Percentiles rank a stretch among this genome's conserved stretches.
Conservation (phyloP, 2,113 vertebrate species). For the Ailurus styani region DNA sequence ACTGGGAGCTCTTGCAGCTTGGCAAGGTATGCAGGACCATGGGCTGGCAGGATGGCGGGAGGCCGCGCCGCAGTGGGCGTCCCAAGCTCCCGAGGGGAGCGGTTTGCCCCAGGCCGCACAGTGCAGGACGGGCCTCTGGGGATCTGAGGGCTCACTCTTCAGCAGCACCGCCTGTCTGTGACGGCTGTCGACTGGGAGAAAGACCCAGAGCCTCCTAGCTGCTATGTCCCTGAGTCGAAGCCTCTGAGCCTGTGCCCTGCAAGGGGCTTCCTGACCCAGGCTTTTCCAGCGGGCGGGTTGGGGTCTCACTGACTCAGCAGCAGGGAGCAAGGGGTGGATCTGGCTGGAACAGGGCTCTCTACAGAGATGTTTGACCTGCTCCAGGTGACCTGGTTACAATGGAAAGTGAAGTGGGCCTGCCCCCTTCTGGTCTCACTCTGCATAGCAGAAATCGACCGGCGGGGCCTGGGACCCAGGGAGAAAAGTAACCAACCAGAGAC, state of each 20-base stretch:
- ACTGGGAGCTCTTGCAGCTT: slow-evolving; percentile 95
- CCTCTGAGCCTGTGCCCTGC: background rate
- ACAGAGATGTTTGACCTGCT: background rate
- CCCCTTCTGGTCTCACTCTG: slow-evolving; percentile 44
- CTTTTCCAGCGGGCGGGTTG: background rate
- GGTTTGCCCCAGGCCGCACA: background rate
- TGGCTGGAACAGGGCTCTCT: background rate
- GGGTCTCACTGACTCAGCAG: background rate
- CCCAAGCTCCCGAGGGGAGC: background rate
- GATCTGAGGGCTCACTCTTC: background rate
- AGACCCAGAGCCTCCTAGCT: background rate
- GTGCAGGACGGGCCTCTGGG: background rate
- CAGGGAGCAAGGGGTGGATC: background rate
- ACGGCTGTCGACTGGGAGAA: background rate
- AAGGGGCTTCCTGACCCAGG: background rate
- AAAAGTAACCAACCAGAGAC: background rate
- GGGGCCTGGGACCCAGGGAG: background rate
- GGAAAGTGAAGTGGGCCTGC: slow-evolving; percentile 35
- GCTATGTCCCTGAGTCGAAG: background rate
- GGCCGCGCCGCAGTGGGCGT: too few relatives aligned
- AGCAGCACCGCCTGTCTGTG: too few relatives aligned
- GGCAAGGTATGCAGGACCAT: slow-evolving; percentile 85
- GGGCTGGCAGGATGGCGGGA: background rate
- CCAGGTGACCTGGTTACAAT: background rate
- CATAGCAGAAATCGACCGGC: background rate